Evolutionary conservation across 2,888 invertebrate genomes (phyloP).

Genomic region (Teleogryllus oceanicus): DNA sequence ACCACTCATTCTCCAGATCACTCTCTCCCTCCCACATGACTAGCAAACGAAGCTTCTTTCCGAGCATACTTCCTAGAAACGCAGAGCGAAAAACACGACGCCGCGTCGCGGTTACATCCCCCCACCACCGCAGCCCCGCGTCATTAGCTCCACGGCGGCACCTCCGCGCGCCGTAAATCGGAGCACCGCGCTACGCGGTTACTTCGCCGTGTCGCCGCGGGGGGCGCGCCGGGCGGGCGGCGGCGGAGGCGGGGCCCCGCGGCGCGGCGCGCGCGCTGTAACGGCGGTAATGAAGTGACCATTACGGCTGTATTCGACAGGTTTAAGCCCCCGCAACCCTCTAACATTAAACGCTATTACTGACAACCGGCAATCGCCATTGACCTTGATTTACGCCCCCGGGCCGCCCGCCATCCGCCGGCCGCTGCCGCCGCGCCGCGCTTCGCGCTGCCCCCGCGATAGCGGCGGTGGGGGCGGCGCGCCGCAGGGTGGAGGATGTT

Average conservation of each 20-base stretch:
- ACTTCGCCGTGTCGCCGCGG: background rate
- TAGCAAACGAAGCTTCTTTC: too few species aligned
- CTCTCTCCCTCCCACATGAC: too few species aligned
- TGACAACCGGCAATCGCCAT: constrained; percentile 9
- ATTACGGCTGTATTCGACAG: background rate
- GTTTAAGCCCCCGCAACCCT: background rate
- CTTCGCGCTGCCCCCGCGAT: background rate
- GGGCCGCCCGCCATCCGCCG: background rate
- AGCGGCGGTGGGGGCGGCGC: background rate
- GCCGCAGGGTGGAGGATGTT: background rate
- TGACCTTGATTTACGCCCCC: background rate
- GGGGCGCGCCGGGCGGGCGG: background rate
- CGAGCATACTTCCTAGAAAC: too few species aligned
- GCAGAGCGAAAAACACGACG: too few species aligned
- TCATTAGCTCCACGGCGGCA: too few species aligned
- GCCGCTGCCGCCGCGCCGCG: background rate
- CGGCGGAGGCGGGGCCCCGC: background rate
- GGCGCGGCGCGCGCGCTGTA: background rate
- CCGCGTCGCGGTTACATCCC: too few species aligned
- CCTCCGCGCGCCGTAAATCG: too few species aligned
- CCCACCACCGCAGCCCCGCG: too few species aligned
- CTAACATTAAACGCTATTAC: background rate
- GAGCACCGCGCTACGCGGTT: too few species aligned
- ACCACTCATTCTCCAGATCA: too few species aligned
- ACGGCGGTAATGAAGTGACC: background rate